Evolutionary conservation across 2,888 invertebrate species (phyloP).

Genomic region (Caradrina kadenii): DNA sequence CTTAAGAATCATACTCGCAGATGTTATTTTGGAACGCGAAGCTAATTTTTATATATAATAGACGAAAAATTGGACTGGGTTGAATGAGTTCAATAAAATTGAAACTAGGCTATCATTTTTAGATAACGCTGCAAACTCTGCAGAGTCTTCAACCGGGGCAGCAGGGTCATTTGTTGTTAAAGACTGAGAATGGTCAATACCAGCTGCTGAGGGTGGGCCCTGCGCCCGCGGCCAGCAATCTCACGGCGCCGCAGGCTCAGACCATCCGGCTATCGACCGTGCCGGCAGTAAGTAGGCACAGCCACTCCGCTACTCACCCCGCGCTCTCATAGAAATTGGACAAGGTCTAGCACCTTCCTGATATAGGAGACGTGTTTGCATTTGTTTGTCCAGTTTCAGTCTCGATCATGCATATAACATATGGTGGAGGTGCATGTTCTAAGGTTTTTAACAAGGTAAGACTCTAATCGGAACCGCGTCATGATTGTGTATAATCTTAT

Average conservation of each 20-base stretch:
- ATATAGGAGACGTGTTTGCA: constrained; percentile 48
- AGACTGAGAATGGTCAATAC: constrained; percentile 99
- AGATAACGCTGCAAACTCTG: constrained; percentile 97
- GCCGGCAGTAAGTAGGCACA: constrained; percentile 96
- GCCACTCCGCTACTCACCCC: constrained; percentile 64
- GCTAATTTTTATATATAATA: constrained; percentile 46
- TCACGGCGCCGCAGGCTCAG: constrained; percentile 92
- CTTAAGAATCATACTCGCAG: constrained; percentile 69
- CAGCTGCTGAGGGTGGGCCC: constrained; percentile 97
- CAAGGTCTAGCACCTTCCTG: constrained; percentile 43
- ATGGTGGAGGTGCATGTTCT: constrained; percentile 84
- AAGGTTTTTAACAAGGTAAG: constrained; percentile 84
- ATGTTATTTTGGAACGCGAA: constrained; percentile 54
- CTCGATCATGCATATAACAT: constrained; percentile 81
- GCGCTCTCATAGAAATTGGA: constrained; percentile 57
- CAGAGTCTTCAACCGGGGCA: constrained; percentile 96
- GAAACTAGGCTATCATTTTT: constrained; percentile 89
- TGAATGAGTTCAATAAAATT: constrained; percentile 74
- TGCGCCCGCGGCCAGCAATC: constrained; percentile 91
- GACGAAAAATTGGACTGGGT: constrained; percentile 57
- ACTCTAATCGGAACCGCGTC: constrained; percentile 66
- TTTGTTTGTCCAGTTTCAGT: constrained; percentile 76
- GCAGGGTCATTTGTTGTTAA: constrained; percentile 96
- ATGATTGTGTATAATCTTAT: constrained; percentile 69
- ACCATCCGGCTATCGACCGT: constrained; percentile 96